Conservation (phyloP, 2,797 vertebrate species). For the Parotocinclus haroldoi region DNA sequence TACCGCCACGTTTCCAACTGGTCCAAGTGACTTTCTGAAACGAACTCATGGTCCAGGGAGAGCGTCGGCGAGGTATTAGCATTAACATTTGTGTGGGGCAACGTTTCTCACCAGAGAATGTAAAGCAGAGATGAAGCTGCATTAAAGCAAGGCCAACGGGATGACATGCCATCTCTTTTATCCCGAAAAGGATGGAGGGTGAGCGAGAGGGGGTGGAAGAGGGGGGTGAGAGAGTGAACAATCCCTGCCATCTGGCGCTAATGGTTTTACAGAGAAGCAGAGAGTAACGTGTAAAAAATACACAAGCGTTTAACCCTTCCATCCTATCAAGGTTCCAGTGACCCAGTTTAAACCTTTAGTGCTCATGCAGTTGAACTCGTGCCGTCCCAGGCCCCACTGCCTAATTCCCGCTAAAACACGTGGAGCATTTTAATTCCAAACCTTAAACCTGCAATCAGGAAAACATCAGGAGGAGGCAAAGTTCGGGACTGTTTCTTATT, state of each 20-base stretch:
- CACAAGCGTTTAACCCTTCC: slow-evolving; percentile 56
- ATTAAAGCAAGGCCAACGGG: slow-evolving; percentile 58
- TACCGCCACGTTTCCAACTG: too few relatives aligned
- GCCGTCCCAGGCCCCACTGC: too few relatives aligned
- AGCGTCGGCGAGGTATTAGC: slow-evolving; percentile 10
- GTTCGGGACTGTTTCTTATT: too few relatives aligned
- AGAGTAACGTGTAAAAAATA: slow-evolving; percentile 56
- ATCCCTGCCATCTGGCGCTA: slow-evolving; percentile 51
- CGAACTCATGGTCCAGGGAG: neutral
- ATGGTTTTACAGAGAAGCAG: slow-evolving; percentile 52
- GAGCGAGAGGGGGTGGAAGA: slow-evolving; percentile 27
- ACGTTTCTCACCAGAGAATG: slow-evolving; percentile 32
- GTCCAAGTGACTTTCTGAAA: neutral
- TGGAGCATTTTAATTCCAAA: too few relatives aligned
- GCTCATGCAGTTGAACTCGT: too few relatives aligned
- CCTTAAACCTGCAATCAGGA: too few relatives aligned
- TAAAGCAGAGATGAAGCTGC: slow-evolving; percentile 45
- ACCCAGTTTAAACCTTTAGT: slow-evolving; percentile 9
- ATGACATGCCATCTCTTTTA: slow-evolving; percentile 60
- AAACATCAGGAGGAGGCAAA: too few relatives aligned
- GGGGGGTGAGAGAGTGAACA: slow-evolving; percentile 16
- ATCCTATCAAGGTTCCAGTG: slow-evolving; percentile 6
- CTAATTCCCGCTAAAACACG: too few relatives aligned
- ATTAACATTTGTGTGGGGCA: slow-evolving; percentile 7
- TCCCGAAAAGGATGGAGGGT: slow-evolving; percentile 37